Percentiles rank a stretch among this genome's conserved stretches.
Evolutionary conservation across 37 sponge, comb jelly and placozoan species (phyloP).

Genomic region (Aplysina aerophoba): DNA sequence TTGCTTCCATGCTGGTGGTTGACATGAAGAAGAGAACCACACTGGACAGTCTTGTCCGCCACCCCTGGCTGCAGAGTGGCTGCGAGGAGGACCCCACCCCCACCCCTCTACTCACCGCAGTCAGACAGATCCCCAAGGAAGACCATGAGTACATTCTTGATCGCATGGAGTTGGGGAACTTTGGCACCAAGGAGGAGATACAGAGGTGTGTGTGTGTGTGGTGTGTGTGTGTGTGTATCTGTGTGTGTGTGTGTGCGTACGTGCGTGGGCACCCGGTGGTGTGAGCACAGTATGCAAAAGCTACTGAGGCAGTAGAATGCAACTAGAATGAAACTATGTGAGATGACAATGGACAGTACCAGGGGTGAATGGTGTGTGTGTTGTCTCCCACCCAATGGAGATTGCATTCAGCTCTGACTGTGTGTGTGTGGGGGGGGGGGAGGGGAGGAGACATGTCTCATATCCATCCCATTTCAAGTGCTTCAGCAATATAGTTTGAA

Average conservation of each 20-base stretch:
- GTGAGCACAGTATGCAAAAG: no score
- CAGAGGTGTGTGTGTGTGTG: constrained; percentile 58
- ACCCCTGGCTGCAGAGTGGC: constrained; percentile 62
- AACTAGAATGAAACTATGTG: background rate
- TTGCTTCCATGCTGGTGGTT: constrained; percentile 70
- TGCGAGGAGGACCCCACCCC: constrained; percentile 6
- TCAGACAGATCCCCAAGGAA: constrained; percentile 64
- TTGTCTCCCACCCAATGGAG: background rate
- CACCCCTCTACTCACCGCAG: constrained; percentile 42
- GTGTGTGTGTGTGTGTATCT: no score
- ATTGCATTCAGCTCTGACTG: background rate
- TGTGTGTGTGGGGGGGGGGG: no score
- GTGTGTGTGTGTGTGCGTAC: no score
- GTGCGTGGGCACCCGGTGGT: background rate
- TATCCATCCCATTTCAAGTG: no score
- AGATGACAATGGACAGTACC: background rate
- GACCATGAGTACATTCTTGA: constrained; percentile 64
- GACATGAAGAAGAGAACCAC: constrained; percentile 60
- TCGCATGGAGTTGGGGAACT: constrained; percentile 78
- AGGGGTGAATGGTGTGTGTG: background rate
- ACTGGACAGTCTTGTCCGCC: constrained; percentile 58
- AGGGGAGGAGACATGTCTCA: no score
- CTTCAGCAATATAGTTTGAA: no score
- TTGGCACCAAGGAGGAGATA: constrained; percentile 71
- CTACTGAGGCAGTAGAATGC: background rate